Evolutionary conservation across 2,888 invertebrate genomes (phyloP).

Genomic region (Notodonta ziczac): DNA sequence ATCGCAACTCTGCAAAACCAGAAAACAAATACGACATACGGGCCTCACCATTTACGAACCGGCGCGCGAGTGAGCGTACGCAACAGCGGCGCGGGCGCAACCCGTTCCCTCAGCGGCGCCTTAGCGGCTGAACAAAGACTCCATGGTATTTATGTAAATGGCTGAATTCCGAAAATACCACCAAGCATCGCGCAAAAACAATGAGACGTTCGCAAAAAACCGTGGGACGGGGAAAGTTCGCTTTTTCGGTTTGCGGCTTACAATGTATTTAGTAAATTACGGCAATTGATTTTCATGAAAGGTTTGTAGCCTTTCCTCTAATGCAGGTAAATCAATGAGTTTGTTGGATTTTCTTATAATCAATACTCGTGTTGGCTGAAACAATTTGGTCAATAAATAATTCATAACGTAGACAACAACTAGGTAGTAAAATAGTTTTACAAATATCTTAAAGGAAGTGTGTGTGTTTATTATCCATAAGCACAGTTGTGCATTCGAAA

Average conservation of each 20-base stretch:
- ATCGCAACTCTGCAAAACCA: constrained; percentile 53
- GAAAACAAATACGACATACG: constrained; percentile 49
- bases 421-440: too few species aligned
- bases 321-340: background rate
- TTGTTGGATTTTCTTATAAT: too few species aligned
- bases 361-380: too few species aligned
- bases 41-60: constrained; percentile 52
- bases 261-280: constrained; percentile 26
- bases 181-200: constrained; percentile 70
- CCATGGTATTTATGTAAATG: constrained; percentile 80
- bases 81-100: constrained; percentile 37
- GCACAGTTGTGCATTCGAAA: too few species aligned
- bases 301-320: background rate
- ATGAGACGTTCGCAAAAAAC: constrained; percentile 64
- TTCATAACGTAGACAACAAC: too few species aligned
- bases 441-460: too few species aligned
- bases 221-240: constrained; percentile 71
- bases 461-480: too few species aligned
- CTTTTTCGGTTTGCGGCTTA: constrained; percentile 66
- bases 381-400: too few species aligned
- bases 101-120: constrained; percentile 70
- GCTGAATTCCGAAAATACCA: constrained; percentile 78
- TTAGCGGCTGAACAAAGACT: constrained; percentile 78
- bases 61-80: constrained; percentile 28
- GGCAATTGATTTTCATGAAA: background rate